phyloP scores from a whole-genome alignment of 2,888 invertebrate genomes.

The Galeopsomyia nigrocyanea region DNA sequence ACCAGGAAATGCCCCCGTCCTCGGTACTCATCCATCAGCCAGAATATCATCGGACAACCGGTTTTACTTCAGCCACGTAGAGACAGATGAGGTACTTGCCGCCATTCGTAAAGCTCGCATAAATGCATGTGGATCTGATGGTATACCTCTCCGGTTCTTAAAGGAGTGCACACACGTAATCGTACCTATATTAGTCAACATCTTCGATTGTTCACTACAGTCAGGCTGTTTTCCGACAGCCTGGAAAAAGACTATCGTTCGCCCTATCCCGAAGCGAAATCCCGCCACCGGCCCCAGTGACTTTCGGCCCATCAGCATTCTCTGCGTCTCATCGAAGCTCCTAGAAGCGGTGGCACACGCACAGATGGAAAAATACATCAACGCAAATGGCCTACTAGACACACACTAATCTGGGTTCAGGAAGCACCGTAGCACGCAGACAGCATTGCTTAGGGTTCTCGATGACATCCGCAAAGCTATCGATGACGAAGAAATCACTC shows the following conservation, averaged over 20 bases:
- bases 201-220: slow-evolving; percentile 12
- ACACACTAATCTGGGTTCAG: too few species aligned
- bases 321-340: not conserved
- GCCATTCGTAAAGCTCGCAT: not conserved
- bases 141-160: not conserved
- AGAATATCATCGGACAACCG: not conserved
- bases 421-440: too few species aligned
- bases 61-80: not conserved
- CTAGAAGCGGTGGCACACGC: not conserved
- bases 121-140: not conserved
- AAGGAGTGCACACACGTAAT: not conserved
- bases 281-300: not conserved
- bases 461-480: too few species aligned
- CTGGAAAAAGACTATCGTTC: not conserved
- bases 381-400: not conserved
- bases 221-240: not conserved
- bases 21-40: not conserved
- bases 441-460: too few species aligned
- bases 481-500: too few species aligned
- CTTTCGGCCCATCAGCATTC: slow-evolving; percentile 4
- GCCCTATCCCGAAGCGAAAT: not conserved
- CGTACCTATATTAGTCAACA: not conserved
- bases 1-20: not conserved
- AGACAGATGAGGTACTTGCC: not conserved
- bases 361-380: not conserved